Evolutionary conservation across 1,140 invertebrate species (phyloP), one percentile per base, ranked within the genome.

Genomic region (Nasonia longicornis): DNA sequence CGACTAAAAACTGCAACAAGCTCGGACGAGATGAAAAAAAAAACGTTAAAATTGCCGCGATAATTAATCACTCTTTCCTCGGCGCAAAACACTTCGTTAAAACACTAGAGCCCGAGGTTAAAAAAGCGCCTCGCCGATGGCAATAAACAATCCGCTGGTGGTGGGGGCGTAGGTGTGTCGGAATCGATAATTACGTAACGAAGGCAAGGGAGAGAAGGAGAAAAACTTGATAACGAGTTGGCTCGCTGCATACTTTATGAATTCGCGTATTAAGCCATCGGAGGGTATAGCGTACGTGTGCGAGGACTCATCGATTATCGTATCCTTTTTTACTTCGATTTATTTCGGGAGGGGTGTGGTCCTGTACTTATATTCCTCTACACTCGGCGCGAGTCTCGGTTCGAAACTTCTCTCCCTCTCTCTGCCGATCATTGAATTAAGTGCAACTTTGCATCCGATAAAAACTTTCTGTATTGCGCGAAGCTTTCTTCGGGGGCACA

Each of bases 101-200:
- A 42, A 42, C 70, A 22, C 29, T 29, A 35, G 31, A 31, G 66
- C 22, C 26, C 26, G 26, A 6, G 22, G 26, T 26, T 6, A 69
- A 69, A 69, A 69, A n/a, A 4, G 1, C 10, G 16, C 16, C 66
- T 29, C 22, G 66, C 3, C 52, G 31, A 69, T 31, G 26, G 71
- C 8, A 42, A 73, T 73, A 75, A 75, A 75, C 73, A 75, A 73
- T 63, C 52, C 8, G 22, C 26, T 12, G 70, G 35, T 38, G 70
- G 52, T 58, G 52, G 20, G 52, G 52, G 11, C 63, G 29, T 76
- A 77, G 64, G 38, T 48, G 75, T 63, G 76, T 69, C 66, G 11
- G 66, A 77, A 77, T 77, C 76, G 76, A 77, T 67, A 48, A 69
- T 77, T 69, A 69, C 31, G 58, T 66, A 77, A 77, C 76, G 42